phyloP scores from a whole-genome alignment of 2,113 vertebrate species.

The Leuciscus idus region DNA sequence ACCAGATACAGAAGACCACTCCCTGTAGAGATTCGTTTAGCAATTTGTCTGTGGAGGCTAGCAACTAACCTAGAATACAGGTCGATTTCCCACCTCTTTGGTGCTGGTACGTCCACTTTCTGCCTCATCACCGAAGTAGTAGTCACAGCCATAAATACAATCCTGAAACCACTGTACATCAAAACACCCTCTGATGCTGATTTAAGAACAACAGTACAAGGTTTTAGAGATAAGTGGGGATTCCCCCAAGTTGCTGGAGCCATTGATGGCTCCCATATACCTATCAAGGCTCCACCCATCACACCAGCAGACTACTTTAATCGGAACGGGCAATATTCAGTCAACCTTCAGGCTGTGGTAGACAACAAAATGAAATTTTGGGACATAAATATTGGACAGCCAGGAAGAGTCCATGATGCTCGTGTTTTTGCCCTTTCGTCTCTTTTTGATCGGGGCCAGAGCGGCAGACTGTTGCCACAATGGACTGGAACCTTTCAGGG shows the following conservation, averaged over 20 bases:
- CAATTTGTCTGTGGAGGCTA: too few species aligned
- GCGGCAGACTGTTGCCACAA: neutral
- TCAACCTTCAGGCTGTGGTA: conserved; percentile 21
- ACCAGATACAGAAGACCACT: too few species aligned
- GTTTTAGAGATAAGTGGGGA: neutral
- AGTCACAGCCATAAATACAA: too few species aligned
- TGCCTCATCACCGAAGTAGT: too few species aligned
- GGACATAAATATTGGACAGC: conserved; percentile 20
- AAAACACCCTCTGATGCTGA: too few species aligned
- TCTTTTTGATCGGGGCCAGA: neutral
- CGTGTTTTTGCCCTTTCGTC: neutral
- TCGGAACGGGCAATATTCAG: neutral
- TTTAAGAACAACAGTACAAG: neutral
- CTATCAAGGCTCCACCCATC: neutral
- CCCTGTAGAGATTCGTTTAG: too few species aligned
- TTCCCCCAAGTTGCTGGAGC: neutral
- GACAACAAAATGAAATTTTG: conserved; percentile 16
- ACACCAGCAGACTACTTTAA: conserved; percentile 2
- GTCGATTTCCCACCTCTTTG: too few species aligned
- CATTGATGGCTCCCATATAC: conserved; percentile 21
- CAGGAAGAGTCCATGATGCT: conserved; percentile 21
- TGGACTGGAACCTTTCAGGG: neutral
- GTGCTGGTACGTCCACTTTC: too few species aligned
- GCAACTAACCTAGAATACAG: too few species aligned
- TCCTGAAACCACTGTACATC: too few species aligned